Conservation (phyloP, 2,888 invertebrate species). For the Mechanitis messenoides region DNA sequence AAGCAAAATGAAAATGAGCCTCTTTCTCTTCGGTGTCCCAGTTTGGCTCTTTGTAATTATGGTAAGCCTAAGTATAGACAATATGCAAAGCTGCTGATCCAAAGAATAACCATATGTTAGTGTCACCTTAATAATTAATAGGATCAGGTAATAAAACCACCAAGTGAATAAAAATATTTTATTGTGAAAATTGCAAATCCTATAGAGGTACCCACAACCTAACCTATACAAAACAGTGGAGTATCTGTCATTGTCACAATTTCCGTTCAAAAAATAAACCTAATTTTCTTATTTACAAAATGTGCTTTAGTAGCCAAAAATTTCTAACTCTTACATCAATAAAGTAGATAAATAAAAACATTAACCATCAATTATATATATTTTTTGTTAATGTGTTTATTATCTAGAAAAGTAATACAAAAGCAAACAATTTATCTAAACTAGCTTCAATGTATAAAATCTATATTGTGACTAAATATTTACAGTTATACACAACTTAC, state of each 20-base stretch:
- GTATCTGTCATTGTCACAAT: slow-evolving; percentile 47
- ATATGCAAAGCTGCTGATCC: too few species aligned
- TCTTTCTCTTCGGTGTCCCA: too few species aligned
- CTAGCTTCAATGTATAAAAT: slow-evolving; percentile 57
- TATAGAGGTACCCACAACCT: slow-evolving; percentile 41
- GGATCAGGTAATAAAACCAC: not conserved
- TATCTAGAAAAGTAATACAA: slow-evolving; percentile 26
- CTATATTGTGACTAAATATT: slow-evolving; percentile 52
- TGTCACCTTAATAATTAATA: not conserved
- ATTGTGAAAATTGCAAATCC: slow-evolving; percentile 59
- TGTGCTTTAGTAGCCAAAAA: slow-evolving; percentile 35
- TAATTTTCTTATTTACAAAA: slow-evolving; percentile 59
- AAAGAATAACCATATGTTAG: too few species aligned
- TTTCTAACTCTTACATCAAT: slow-evolving; percentile 26
- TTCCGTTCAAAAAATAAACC: slow-evolving; percentile 65
- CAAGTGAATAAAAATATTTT: slow-evolving; percentile 45
- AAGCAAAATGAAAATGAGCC: too few species aligned
- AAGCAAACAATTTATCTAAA: slow-evolving; percentile 41
- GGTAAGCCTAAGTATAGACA: too few species aligned
- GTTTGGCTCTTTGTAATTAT: too few species aligned
- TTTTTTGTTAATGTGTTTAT: slow-evolving; percentile 11
- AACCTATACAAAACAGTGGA: slow-evolving; percentile 51
- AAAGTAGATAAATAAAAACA: slow-evolving; percentile 19
- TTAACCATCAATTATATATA: slow-evolving; percentile 10
- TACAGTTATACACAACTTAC: slow-evolving; percentile 55